Evolutionary conservation across 2,888 invertebrate species (phyloP).

Genomic region (Hemicrepidius hirtus): DNA sequence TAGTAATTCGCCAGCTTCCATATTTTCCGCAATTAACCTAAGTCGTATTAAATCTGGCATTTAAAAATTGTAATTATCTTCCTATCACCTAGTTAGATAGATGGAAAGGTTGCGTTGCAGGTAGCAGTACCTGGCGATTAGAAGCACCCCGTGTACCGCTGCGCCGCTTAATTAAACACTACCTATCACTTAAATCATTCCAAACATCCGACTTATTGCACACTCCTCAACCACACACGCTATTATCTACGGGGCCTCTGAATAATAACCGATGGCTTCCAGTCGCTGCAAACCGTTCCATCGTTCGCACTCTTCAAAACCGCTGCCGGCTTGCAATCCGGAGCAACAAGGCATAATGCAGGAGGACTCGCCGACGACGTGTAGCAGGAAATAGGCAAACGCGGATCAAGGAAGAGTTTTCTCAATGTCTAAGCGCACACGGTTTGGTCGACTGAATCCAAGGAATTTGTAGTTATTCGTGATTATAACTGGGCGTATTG

Average conservation of each 20-base stretch:
- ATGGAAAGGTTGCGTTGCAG: slow-evolving; percentile 45
- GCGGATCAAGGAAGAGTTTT: slow-evolving; percentile 57
- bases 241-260: slow-evolving; percentile 23
- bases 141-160: slow-evolving; percentile 36
- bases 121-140: slow-evolving; percentile 35
- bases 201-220: slow-evolving; percentile 35
- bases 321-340: not conserved
- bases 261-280: slow-evolving; percentile 16
- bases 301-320: not conserved
- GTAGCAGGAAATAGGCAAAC: slow-evolving; percentile 41
- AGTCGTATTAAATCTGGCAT: slow-evolving; percentile 42
- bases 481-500: slow-evolving; percentile 68
- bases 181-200: slow-evolving; percentile 46
- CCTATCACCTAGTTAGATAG: slow-evolving; percentile 38
- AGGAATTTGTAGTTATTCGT: slow-evolving; percentile 68
- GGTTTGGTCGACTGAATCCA: slow-evolving; percentile 65
- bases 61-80: slow-evolving; percentile 45
- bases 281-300: not conserved
- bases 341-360: slow-evolving; percentile 12
- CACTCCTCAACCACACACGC: slow-evolving; percentile 27
- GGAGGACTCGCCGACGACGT: slow-evolving; percentile 34
- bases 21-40: slow-evolving; percentile 30
- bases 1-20: slow-evolving; percentile 17
- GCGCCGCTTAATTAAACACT: slow-evolving; percentile 41
- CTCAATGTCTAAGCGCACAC: slow-evolving; percentile 56